Percentiles rank a stretch among this genome's conserved stretches.
Evolutionary conservation across 2,113 vertebrate genomes (phyloP).

Genomic region (Gasterosteus nipponicus): DNA sequence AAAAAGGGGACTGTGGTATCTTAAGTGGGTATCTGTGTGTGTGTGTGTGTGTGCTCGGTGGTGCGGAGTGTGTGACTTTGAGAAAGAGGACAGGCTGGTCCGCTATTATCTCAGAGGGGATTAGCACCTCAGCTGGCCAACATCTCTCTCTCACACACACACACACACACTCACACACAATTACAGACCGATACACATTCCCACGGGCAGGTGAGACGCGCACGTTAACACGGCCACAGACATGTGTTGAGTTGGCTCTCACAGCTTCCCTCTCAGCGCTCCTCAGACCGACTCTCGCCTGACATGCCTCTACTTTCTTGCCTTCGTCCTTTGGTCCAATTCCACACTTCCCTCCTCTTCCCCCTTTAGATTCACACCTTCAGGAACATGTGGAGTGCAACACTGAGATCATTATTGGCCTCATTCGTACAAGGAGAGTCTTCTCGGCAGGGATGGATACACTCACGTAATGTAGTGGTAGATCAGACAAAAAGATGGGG

Average conservation of each 20-base stretch:
- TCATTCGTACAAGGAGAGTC: background rate
- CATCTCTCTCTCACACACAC: slow-evolving; percentile 21
- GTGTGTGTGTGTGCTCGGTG: slow-evolving; percentile 5
- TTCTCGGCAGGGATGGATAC: background rate
- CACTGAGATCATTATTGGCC: background rate
- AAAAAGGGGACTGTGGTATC: slow-evolving; percentile 39
- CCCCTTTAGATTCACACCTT: slow-evolving; percentile 11
- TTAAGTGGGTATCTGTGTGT: slow-evolving; percentile 35
- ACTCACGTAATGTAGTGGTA: background rate
- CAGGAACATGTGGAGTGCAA: background rate
- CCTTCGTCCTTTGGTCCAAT: background rate
- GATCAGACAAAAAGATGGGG: background rate
- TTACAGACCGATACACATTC: slow-evolving; percentile 24
- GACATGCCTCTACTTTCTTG: background rate
- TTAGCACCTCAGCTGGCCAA: slow-evolving; percentile 46
- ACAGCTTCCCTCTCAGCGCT: background rate
- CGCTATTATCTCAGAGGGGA: slow-evolving; percentile 46
- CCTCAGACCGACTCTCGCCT: slow-evolving; percentile 25
- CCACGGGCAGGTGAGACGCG: slow-evolving; percentile 28
- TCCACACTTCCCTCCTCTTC: background rate
- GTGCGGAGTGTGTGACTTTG: slow-evolving; percentile 52
- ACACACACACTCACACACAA: slow-evolving; percentile 31
- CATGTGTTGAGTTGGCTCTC: slow-evolving; percentile 28
- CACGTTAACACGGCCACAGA: slow-evolving; percentile 33
- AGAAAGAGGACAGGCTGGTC: slow-evolving; percentile 49